phyloP scores from a whole-genome alignment of 2,888 invertebrate species.

The Microctonus hyperodae region DNA sequence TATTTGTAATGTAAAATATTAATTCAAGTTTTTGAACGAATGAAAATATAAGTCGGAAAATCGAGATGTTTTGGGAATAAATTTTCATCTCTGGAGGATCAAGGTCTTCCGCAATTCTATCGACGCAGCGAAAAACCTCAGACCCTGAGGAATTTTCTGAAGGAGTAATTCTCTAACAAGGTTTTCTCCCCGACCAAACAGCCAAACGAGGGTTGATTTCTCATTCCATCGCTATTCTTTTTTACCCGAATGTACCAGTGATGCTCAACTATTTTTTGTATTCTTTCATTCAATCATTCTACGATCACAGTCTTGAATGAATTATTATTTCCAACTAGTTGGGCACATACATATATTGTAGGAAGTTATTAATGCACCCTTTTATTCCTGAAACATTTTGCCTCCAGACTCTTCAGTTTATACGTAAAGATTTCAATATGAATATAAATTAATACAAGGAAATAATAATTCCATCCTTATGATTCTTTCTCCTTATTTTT shows the following conservation, averaged over 20 bases:
- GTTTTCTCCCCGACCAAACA: conserved; percentile 10
- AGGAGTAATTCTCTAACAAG: conserved; percentile 31
- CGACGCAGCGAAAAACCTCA: conserved; percentile 24
- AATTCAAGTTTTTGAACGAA: conserved; percentile 1
- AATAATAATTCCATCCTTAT: conserved; percentile 31
- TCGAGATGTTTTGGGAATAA: conserved; percentile 14
- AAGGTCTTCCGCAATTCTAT: conserved; percentile 25
- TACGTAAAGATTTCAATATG: conserved; percentile 27
- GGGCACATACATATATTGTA: conserved; percentile 15
- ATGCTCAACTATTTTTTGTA: conserved; percentile 12
- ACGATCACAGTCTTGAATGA: conserved; percentile 37
- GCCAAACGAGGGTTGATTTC: conserved; percentile 25
- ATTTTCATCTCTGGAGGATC: conserved; percentile 21
- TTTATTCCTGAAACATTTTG: not conserved
- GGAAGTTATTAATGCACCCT: conserved; percentile 30
- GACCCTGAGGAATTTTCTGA: conserved; percentile 24
- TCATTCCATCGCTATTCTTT: conserved; percentile 8
- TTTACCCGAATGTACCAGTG: not conserved
- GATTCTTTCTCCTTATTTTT: conserved; percentile 9
- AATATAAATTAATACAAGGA: conserved; percentile 41
- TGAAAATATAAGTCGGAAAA: conserved; percentile 16
- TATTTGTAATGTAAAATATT: conserved; percentile 20
- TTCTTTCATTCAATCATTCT: not conserved
- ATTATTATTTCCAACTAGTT: conserved; percentile 37
- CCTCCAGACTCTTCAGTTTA: not conserved